These are phyloP conservation scores for Drosophila sp. DNA, from an alignment of 1,140 invertebrate species.

Conservation along the genomic window DNA sequence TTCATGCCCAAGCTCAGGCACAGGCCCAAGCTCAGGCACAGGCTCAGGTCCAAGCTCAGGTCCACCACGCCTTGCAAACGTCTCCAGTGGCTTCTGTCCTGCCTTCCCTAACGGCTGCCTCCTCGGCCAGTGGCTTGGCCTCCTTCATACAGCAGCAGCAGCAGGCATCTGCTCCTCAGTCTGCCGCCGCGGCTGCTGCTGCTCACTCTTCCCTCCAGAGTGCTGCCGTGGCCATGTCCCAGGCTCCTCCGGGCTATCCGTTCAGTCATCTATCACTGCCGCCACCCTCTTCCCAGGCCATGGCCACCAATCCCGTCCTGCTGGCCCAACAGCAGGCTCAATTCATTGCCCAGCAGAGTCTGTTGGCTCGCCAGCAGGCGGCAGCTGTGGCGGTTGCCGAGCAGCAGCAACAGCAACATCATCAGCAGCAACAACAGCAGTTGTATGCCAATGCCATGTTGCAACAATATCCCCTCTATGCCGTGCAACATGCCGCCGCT, in stretches of 20 bases:
- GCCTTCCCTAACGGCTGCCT: conserved; percentile 41
- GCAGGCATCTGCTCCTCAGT: conserved; percentile 16
- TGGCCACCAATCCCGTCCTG: conserved; percentile 62
- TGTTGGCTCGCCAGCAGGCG: conserved; percentile 75
- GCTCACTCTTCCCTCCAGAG: conserved; percentile 45
- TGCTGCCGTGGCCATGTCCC: conserved; percentile 40
- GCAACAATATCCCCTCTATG: conserved; percentile 64
- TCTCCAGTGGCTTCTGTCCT: conserved; percentile 47
- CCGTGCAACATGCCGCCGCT: conserved; percentile 60
- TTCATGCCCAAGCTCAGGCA: conserved; percentile 46
- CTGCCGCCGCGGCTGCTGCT: conserved; percentile 33
- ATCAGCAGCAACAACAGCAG: conserved; percentile 66
- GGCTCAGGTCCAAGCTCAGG: conserved; percentile 45
- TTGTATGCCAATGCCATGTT: conserved; percentile 71
- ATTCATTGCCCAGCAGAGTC: conserved; percentile 81
- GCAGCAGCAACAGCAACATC: conserved; percentile 69
- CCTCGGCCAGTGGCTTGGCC: conserved; percentile 44
- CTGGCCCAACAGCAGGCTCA: conserved; percentile 81
- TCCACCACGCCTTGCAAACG: conserved; percentile 62
- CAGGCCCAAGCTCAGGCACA: conserved; percentile 46
- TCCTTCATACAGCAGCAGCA: conserved; percentile 29
- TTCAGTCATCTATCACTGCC: conserved; percentile 61
- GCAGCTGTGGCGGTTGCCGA: conserved; percentile 73
- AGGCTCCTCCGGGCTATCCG: conserved; percentile 49
- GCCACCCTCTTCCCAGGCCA: conserved; percentile 42